Evolutionary conservation across 2,888 invertebrate genomes (phyloP).

Genomic region (Rhagophthalmus giganteus): DNA sequence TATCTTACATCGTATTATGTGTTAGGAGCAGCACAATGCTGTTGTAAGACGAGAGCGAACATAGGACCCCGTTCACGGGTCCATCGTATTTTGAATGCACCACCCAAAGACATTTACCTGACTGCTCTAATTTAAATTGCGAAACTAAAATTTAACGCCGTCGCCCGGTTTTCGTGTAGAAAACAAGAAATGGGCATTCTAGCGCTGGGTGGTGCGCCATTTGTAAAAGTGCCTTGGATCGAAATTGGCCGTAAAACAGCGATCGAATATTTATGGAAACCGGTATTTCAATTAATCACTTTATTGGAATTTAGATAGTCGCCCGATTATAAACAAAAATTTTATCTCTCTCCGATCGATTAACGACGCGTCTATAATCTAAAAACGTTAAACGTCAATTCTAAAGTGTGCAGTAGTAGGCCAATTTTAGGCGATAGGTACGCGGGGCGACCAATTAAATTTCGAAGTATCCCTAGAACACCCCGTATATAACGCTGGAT

Average conservation of each 20-base stretch:
- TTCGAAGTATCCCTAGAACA: too few relatives aligned
- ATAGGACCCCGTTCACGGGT: constrained; percentile 14
- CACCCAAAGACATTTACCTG: constrained; percentile 1
- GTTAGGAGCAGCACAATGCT: constrained; percentile 28
- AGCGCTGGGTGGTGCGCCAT: background rate
- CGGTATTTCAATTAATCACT: background rate
- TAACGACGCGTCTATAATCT: background rate
- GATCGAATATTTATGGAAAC: background rate
- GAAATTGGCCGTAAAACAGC: background rate
- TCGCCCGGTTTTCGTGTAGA: too few relatives aligned
- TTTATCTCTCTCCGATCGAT: background rate
- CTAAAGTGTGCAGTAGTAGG: too few relatives aligned
- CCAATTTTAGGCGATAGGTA: too few relatives aligned
- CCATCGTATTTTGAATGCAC: constrained; percentile 18
- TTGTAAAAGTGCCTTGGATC: background rate
- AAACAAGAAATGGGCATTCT: background rate
- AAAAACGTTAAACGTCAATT: background rate
- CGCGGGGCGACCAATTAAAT: too few relatives aligned
- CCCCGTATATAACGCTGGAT: too few relatives aligned
- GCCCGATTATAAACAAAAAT: background rate
- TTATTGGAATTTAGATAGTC: background rate
- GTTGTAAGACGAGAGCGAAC: constrained; percentile 23
- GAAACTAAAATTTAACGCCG: too few relatives aligned
- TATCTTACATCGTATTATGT: constrained; percentile 40
- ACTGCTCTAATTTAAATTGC: too few relatives aligned